Evolutionary conservation across 2,113 vertebrate species (phyloP).

Genomic region (Ifrita kowaldi): DNA sequence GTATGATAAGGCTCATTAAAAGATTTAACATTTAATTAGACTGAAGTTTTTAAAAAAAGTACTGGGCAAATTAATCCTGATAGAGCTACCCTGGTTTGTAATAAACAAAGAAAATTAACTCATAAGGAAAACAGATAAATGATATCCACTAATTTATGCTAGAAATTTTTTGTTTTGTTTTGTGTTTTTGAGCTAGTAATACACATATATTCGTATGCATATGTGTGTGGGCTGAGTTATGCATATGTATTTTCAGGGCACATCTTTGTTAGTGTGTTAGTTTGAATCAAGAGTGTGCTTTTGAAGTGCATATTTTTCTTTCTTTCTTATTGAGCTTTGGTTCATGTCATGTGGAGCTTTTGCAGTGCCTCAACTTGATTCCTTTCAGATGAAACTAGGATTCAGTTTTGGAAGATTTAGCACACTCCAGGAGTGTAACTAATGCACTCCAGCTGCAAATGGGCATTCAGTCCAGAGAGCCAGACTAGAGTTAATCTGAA

Average conservation of each 20-base stretch:
- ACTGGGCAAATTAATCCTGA: not conserved
- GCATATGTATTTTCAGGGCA: not conserved
- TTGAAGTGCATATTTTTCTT: slow-evolving; percentile 11
- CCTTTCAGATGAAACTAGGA: slow-evolving; percentile 44
- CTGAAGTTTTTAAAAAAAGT: not conserved
- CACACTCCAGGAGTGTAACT: slow-evolving; percentile 48
- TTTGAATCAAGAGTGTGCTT: not conserved
- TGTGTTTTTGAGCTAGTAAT: not conserved
- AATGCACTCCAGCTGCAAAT: slow-evolving; percentile 57
- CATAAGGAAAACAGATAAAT: not conserved
- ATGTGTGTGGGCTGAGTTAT: not conserved
- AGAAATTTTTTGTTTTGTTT: not conserved
- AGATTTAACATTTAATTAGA: not conserved
- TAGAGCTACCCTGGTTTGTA: not conserved
- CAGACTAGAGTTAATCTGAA: slow-evolving; percentile 29
- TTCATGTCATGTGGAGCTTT: slow-evolving; percentile 27
- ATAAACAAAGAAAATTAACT: not conserved
- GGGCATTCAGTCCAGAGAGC: not conserved
- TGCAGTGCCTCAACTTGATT: slow-evolving; percentile 40
- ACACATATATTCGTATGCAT: not conserved
- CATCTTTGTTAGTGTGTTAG: not conserved
- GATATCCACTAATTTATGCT: not conserved
- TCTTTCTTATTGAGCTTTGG: not conserved
- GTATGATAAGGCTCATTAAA: not conserved
- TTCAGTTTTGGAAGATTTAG: slow-evolving; percentile 50